Base-by-base conservation (phyloP, 2,888 invertebrate species). In the Chironomus riparius region DNA sequence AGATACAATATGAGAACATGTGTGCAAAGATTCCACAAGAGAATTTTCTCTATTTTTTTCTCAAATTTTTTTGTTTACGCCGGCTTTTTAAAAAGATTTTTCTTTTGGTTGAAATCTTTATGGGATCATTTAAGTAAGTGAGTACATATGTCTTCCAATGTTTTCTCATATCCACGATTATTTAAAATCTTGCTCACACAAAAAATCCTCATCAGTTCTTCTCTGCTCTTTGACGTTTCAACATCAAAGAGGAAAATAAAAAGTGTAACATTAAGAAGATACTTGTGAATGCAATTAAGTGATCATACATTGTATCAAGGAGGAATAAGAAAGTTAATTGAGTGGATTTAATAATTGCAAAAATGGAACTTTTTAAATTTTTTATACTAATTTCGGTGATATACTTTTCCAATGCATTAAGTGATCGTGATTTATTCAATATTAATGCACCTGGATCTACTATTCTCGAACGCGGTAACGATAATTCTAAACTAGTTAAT, bases 381-480 rank as follows among this genome's bases (percentile, higher is more conserved):
- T 56, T 56, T 4, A 50, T 50, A 50, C n/a, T 18, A 15, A 56
- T 56, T 56, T 56, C 56, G 18, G 56, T 18, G 50, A 56, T 18
- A 56, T 18, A 56, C n/a, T 15, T 4, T 56, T 15, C 18, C 18
- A 56, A 15, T 56, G 50, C 38, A 15, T 24, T 72, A 12, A 13
- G 10, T 22, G 50, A 72, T 22, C 22, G 72, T 24, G 72, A 72
- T 48, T 21, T 74, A 4, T 74, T 68, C 24, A 62, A 69, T 28
- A 68, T 76, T 4, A 50, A 68, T 47, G 76, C 13, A 18, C 76
- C 68, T 28, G 76, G 77, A 56, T 76, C 73, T 69, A 76, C 69
- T 38, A 79, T 79, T 48, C 78, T 84, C 77, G 77, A 79, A 62
- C 78, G 80, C 72, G 84, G 84, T 24, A 82, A 84, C 78, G 84